These are phyloP conservation scores for Ptychobarbus kaznakovi DNA, from an alignment of 2,797 vertebrate genomes.

Conservation along the genomic window DNA sequence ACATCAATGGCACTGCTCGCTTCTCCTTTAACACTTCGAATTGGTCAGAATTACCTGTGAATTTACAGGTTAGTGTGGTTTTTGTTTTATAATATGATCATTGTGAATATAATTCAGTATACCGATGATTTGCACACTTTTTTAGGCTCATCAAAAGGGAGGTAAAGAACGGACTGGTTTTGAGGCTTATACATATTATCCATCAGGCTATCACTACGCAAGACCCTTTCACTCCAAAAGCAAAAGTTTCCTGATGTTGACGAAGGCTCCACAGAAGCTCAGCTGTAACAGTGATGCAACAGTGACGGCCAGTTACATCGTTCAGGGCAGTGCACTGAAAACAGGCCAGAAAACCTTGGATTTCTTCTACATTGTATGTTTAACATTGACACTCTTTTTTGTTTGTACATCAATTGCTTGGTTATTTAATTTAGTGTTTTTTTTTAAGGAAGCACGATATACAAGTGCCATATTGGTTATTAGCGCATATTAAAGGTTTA, in stretches of 20 bases:
- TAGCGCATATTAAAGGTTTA: neutral
- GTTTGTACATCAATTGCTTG: neutral
- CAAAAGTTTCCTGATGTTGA: conserved; percentile 82
- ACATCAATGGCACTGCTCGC: conserved; percentile 71
- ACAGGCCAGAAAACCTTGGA: conserved; percentile 63
- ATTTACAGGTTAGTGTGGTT: conserved; percentile 73
- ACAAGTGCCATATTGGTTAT: neutral
- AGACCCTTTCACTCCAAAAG: conserved; percentile 81
- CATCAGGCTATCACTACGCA: conserved; percentile 41
- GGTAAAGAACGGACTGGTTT: neutral
- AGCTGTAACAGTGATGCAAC: conserved; percentile 70
- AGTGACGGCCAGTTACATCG: conserved; percentile 74
- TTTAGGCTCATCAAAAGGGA: conserved; percentile 68
- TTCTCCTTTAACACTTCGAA: conserved; percentile 80
- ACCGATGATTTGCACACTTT: neutral
- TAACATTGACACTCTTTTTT: neutral
- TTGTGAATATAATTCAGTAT: neutral
- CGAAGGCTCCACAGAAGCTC: conserved; percentile 65
- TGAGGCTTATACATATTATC: conserved; percentile 49
- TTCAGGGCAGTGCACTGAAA: conserved; percentile 75
- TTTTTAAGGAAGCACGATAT: too few species aligned
- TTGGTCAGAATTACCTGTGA: conserved; percentile 66
- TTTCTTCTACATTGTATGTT: conserved; percentile 83
- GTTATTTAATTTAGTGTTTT: neutral
- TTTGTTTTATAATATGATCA: neutral